Evolutionary conservation across 2,797 vertebrate genomes (phyloP), one percentile per base, ranked within the genome.

Genomic region (Acanthornis magna): DNA sequence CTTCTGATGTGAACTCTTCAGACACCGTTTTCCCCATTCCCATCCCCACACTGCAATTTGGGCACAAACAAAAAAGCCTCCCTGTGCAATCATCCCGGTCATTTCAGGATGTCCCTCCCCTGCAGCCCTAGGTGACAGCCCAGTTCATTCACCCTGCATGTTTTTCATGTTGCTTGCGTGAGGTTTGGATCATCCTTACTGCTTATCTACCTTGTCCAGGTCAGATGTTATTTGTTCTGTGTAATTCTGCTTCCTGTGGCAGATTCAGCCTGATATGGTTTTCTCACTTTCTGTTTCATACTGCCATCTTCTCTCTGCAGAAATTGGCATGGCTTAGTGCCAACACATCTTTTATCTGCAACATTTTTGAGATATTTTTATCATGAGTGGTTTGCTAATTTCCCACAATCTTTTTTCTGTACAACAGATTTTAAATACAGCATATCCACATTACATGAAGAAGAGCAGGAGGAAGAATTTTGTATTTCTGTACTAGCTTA

Each of bases 261-360:
- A 62, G 40, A 78, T 62, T 55, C 27, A 21, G n/a, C 50, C 38
- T 83, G 32, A 55, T 70, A 54, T 0, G 10, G 15, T 86, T 94
- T 89, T 84, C 13, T 62, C 51, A 66, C 92, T 97, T 94, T 94
- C 88, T 66, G 48, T 81, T 93, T 94, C 66, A 26, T 53, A 26
- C 36, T 48, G 36, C n/a, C 71, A 27, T 60, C 6, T 0, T 38
- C n/a, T 40, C 29, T 72, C 40, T 51, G 67, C 40, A 87, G 50
- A 80, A 25, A 13, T 8, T 87, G 58, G 22, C 58, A 62, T 11
- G 53, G 27, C 27, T 73, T 78, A 60, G 30, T 27, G 14, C 5
- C 1, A 88, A 34, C 10, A 3, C 2, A 0, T 47, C 19, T 86
- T 73, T 73, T 71, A 23, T 67, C 51, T 89, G 47, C 26, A 58